phyloP scores from a whole-genome alignment of 2,888 invertebrate genomes.

The Phyto melanocephala region DNA sequence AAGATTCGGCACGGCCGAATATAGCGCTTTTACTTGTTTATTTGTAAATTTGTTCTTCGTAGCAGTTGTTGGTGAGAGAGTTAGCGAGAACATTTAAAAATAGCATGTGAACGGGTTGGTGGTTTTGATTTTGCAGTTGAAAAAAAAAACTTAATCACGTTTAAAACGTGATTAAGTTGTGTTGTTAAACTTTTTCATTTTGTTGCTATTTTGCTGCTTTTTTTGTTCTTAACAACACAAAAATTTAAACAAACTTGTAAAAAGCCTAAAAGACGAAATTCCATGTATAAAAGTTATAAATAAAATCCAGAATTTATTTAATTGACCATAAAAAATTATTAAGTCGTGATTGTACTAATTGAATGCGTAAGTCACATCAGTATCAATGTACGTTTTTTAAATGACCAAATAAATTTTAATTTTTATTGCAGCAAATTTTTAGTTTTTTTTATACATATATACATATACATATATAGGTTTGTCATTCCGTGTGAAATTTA shows the following conservation, averaged over 20 bases:
- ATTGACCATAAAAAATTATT: not conserved
- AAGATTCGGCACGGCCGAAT: no score
- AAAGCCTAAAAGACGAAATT: constrained; percentile 1
- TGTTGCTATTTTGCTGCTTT: not conserved
- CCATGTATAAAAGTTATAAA: not conserved
- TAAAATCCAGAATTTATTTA: not conserved
- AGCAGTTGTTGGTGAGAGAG: not conserved
- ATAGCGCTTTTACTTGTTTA: not conserved
- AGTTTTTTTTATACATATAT: no score
- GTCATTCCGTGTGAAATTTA: no score
- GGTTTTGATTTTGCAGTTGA: not conserved
- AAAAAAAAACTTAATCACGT: constrained; percentile 50
- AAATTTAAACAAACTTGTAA: not conserved
- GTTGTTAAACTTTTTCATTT: not conserved
- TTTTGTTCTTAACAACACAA: not conserved
- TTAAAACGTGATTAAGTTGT: constrained; percentile 57
- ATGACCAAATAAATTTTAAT: not conserved
- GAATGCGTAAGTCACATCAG: no score
- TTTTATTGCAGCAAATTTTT: not conserved
- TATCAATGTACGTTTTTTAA: not conserved
- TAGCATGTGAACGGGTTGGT: constrained; percentile 22
- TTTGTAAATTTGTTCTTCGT: constrained; percentile 15
- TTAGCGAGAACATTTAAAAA: not conserved
- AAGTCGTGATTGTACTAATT: not conserved
- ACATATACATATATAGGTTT: no score